These are phyloP conservation scores for Ephestia elutella DNA, from an alignment of 1,140 invertebrate species.

Conservation along the genomic window DNA sequence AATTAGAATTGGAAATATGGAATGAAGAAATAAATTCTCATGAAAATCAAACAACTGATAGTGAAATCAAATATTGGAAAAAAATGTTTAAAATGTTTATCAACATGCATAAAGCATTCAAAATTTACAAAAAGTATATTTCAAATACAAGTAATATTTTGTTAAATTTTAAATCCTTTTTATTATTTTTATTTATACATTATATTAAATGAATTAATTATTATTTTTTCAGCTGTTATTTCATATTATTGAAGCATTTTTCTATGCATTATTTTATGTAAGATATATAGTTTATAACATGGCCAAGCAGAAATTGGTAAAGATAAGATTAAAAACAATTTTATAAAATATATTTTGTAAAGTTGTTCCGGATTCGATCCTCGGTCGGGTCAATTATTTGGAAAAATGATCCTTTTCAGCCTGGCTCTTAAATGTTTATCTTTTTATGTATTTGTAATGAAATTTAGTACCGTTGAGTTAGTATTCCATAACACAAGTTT, in stretches of 20 bases:
- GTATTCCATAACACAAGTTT: too few relatives aligned
- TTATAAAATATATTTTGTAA: too few relatives aligned
- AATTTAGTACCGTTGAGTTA: too few relatives aligned
- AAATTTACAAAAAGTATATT: constrained; percentile 9
- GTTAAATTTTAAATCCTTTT: too few relatives aligned
- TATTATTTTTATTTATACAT: too few relatives aligned
- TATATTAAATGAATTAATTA: too few relatives aligned
- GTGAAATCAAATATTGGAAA: background rate
- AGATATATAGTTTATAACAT: background rate
- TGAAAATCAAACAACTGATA: background rate
- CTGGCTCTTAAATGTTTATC: too few relatives aligned
- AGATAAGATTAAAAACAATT: too few relatives aligned
- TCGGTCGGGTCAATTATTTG: too few relatives aligned
- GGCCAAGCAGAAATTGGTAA: background rate
- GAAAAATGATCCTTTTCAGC: too few relatives aligned
- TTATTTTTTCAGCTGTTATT: constrained; percentile 5
- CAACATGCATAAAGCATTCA: background rate
- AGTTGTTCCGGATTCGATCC: too few relatives aligned
- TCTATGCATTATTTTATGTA: background rate
- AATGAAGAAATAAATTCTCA: background rate
- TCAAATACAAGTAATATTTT: background rate
- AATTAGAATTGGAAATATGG: background rate
- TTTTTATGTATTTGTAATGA: too few relatives aligned
- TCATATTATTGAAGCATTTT: background rate
- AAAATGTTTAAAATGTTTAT: background rate